A percentile compares a stretch with the other conserved stretches of the same genome.
Evolutionary conservation across 2,797 vertebrate genomes (phyloP).

Genomic region (Sebastes matsubarae): DNA sequence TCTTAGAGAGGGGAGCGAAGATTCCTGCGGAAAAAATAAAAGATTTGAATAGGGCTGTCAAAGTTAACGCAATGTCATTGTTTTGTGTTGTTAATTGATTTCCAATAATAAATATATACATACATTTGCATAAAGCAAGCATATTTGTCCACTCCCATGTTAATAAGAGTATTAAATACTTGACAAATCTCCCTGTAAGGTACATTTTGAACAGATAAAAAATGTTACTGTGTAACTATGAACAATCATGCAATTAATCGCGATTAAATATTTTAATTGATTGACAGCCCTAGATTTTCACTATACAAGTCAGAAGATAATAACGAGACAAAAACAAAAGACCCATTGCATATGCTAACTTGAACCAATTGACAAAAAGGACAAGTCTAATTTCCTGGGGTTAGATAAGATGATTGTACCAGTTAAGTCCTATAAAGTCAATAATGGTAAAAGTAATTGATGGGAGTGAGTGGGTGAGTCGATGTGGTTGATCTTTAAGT

Average conservation of each 20-base stretch:
- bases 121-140: too few relatives aligned
- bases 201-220: too few relatives aligned
- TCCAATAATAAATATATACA: too few relatives aligned
- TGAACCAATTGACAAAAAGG: not conserved
- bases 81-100: too few relatives aligned
- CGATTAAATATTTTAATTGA: too few relatives aligned
- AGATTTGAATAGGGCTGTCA: not conserved
- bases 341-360: not conserved
- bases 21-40: slow-evolving; percentile 82
- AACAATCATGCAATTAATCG: too few relatives aligned
- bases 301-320: not conserved
- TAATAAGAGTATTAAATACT: too few relatives aligned
- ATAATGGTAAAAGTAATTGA: not conserved
- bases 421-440: not conserved
- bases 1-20: slow-evolving; percentile 96
- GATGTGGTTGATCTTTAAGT: not conserved
- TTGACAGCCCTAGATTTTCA: too few relatives aligned
- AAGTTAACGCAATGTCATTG: too few relatives aligned
- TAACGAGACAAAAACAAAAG: not conserved
- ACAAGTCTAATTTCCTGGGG: not conserved
- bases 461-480: not conserved
- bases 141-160: too few relatives aligned
- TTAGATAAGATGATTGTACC: not conserved
- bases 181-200: too few relatives aligned
- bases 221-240: too few relatives aligned